A percentile compares a stretch with the other conserved stretches of the same genome.
Conservation (phyloP, 1,140 invertebrate species). For the Drosophila baimaii region DNA sequence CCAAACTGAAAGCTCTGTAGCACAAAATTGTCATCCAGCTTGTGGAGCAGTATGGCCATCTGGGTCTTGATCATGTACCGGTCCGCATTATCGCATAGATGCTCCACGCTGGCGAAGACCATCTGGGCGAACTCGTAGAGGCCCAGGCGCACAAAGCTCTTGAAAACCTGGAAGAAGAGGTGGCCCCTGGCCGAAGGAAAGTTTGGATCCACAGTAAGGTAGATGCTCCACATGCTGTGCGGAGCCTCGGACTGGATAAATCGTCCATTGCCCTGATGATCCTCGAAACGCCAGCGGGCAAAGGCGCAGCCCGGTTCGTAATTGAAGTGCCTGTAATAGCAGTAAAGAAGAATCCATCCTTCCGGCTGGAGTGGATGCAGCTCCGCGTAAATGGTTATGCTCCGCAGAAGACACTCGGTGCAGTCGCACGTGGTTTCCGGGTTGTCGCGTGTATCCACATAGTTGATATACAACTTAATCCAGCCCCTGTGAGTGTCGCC, state of each 20-base stretch:
- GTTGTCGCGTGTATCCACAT: constrained; percentile 46
- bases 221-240: constrained; percentile 42
- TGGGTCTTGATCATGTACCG: constrained; percentile 60
- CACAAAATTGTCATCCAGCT: constrained; percentile 25
- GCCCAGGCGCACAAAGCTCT: constrained; percentile 53
- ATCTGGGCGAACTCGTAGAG: constrained; percentile 68
- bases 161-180: constrained; percentile 48
- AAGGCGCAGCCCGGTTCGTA: constrained; percentile 57
- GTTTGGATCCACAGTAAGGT: constrained; percentile 7
- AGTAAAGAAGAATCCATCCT: constrained; percentile 66
- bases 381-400: constrained; percentile 34
- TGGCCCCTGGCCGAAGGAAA: neutral
- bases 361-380: constrained; percentile 14
- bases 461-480: constrained; percentile 58
- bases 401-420: constrained; percentile 57
- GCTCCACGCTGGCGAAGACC: constrained; percentile 45
- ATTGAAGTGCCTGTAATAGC: constrained; percentile 59
- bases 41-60: constrained; percentile 41
- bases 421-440: constrained; percentile 49
- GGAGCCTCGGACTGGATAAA: constrained; percentile 1
- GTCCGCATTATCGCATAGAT: constrained; percentile 37
- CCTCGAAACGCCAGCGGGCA: constrained; percentile 55
- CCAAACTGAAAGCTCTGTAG: constrained; percentile 13
- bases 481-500: constrained; percentile 43
- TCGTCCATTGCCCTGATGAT: too few relatives aligned